phyloP scores from a whole-genome alignment of 2,797 vertebrate species.

The Arnoldichthys spilopterus region DNA sequence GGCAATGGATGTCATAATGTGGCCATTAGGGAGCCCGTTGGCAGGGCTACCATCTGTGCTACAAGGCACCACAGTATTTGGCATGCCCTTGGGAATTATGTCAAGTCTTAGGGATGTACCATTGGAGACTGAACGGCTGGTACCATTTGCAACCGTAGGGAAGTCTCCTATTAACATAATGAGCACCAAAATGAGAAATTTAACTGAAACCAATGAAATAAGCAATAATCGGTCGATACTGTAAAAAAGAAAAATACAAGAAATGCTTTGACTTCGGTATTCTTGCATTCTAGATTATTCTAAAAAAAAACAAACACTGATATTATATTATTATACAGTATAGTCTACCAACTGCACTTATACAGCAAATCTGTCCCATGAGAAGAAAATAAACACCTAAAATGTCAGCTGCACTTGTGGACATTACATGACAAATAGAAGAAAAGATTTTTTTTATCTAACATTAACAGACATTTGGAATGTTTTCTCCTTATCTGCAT shows the following conservation, averaged over 20 bases:
- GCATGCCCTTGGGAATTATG: conserved; percentile 82
- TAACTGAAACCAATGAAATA: background rate
- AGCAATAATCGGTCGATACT: background rate
- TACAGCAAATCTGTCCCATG: no score
- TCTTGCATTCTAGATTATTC: no score
- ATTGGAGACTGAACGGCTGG: conserved; percentile 19
- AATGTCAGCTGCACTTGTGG: no score
- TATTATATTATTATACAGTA: no score
- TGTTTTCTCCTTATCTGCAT: background rate
- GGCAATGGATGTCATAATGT: conserved; percentile 80
- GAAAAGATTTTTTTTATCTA: no score
- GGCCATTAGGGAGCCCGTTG: conserved; percentile 86
- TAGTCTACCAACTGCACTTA: no score
- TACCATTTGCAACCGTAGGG: background rate
- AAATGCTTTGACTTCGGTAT: no score
- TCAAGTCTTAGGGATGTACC: conserved; percentile 63
- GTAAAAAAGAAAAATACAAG: no score
- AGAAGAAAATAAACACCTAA: no score
- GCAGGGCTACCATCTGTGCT: conserved; percentile 66
- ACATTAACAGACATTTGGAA: no score
- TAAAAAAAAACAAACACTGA: no score
- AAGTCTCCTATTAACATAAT: conserved; percentile 20
- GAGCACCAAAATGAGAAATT: background rate
- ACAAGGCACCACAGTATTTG: conserved; percentile 84
- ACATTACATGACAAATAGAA: no score